Evolutionary conservation across 2,797 vertebrate species (phyloP), one percentile per base, ranked within the genome.

Genomic region (Schizopygopsis malacanthus): DNA sequence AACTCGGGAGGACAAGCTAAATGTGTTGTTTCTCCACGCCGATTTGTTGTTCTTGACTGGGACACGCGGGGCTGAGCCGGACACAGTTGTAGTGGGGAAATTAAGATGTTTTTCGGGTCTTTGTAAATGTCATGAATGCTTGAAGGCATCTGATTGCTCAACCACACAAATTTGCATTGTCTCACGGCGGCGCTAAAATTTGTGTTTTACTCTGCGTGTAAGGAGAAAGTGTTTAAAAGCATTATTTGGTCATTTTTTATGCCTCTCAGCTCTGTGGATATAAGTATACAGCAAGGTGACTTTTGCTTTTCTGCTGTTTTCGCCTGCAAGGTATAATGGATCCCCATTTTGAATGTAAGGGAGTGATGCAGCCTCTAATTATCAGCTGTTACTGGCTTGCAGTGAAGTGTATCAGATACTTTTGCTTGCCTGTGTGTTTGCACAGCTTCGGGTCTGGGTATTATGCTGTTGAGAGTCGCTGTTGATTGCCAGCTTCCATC

Each of bases 261-360:
- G 76, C 87, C 88, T 89, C 91, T 92, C 85, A 81, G 76, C 88
- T 91, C 47, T 82, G 87, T 84, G 82, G 87, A 89, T 92, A 92
- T 93, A 94, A 93, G 94, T 94, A 93, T 93, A 95, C 92, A 92
- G 91, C 93, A 91, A 92, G 93, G 92, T 94, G 92, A 95, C 93
- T 93, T 93, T 92, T 88, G 91, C 90, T 92, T 87, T 85, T 54
- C 65, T 73, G 47, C 87, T 86, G 85, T 90, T 87, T 90, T 89
- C 83, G 85, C 84, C 86, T 85, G 80, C 88, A 90, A 91, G 89
- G 89, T 71, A 72, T 83, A 89, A 92, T 88, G 92, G 92, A 92
- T 89, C 88, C 81, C 72, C 85, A 88, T 90, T 93, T 87, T 90
- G 84, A 86, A 61, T 73, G 56, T 82, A 85, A 91, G 90, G 87